Evolutionary conservation across 2,113 vertebrate species (phyloP).

Genomic region (Tylochromis polylepis): DNA sequence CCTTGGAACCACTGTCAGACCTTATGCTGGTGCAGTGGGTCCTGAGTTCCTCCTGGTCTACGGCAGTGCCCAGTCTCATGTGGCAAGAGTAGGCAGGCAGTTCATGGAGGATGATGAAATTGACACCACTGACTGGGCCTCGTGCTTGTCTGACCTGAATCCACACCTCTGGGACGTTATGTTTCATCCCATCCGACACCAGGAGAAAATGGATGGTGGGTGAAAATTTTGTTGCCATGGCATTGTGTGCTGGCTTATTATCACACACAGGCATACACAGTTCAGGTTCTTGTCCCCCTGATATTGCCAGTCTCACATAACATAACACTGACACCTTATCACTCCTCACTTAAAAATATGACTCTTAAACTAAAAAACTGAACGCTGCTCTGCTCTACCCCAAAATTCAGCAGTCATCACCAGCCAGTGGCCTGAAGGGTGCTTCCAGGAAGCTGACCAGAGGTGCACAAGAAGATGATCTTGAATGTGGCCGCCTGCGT

Average conservation of each 20-base stretch:
- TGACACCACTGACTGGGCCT: no score
- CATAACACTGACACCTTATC: not conserved
- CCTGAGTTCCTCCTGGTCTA: no score
- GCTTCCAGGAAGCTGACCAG: not conserved
- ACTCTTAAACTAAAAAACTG: not conserved
- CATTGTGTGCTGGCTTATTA: not conserved
- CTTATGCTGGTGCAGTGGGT: no score
- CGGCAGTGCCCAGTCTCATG: no score
- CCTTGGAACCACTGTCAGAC: no score
- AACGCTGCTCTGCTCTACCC: not conserved
- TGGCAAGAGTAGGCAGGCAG: no score
- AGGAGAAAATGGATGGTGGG: not conserved
- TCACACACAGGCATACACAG: rapidly evolving
- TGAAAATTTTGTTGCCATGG: not conserved
- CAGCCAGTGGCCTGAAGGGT: not conserved
- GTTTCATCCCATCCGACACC: no score
- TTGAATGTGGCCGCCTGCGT: not conserved
- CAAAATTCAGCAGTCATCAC: not conserved
- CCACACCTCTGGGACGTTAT: no score
- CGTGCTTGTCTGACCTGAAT: no score
- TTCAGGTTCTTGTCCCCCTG: not conserved
- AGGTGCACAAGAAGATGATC: not conserved
- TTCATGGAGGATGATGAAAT: no score
- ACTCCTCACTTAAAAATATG: not conserved
- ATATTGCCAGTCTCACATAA: not conserved